Percentiles rank a stretch among this genome's conserved stretches.
Evolutionary conservation across 2,797 vertebrate genomes (phyloP).

Genomic region (Enteromius radiatus): DNA sequence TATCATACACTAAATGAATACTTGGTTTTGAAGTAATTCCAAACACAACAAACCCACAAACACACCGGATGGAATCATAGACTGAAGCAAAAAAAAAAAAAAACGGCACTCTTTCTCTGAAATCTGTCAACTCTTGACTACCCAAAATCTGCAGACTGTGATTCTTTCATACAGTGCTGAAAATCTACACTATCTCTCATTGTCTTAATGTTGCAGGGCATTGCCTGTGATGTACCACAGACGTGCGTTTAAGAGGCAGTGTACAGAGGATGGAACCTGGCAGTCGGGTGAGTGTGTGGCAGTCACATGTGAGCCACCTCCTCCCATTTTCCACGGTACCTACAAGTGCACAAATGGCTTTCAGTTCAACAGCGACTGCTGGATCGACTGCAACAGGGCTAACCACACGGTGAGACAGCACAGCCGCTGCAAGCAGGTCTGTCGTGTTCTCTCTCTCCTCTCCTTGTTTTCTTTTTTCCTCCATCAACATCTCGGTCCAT

Average conservation of each 20-base stretch:
- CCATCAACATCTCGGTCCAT: conserved; percentile 10
- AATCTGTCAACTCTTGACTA: background rate
- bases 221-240: conserved; percentile 68
- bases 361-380: conserved; percentile 94
- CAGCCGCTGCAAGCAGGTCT: conserved; percentile 81
- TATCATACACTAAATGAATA: background rate
- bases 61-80: background rate
- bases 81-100: background rate
- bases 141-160: background rate
- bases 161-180: background rate
- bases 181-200: background rate
- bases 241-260: conserved; percentile 93
- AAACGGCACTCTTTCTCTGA: background rate
- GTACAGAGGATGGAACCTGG: conserved; percentile 95
- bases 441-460: conserved; percentile 71
- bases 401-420: conserved; percentile 82
- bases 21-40: background rate
- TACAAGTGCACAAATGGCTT: conserved; percentile 95
- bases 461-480: background rate
- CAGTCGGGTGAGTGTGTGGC: conserved; percentile 88
- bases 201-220: conserved; percentile 33
- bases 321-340: conserved; percentile 90
- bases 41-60: background rate
- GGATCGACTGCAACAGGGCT: conserved; percentile 86
- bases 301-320: conserved; percentile 90